Evolutionary conservation across 2,113 vertebrate genomes (phyloP).

Genomic region (Amphilophus citrinellus): DNA sequence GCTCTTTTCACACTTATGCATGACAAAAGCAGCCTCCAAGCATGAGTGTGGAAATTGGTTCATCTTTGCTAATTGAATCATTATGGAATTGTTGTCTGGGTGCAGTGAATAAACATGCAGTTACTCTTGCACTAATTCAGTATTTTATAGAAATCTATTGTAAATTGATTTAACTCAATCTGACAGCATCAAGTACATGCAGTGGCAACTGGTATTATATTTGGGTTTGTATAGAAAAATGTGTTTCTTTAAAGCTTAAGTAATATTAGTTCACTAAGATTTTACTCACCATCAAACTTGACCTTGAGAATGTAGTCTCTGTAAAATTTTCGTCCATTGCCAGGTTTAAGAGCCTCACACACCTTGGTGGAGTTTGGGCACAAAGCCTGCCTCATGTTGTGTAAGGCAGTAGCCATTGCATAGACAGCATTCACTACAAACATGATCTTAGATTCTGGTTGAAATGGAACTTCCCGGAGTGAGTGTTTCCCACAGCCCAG

Average conservation of each 20-base stretch:
- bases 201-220: conserved; percentile 1
- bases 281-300: conserved; percentile 93
- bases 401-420: conserved; percentile 93
- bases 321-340: conserved; percentile 94
- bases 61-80: conserved; percentile 55
- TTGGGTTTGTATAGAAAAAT: not conserved
- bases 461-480: conserved; percentile 86
- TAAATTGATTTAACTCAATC: conserved; percentile 30
- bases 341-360: conserved; percentile 91
- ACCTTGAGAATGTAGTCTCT: conserved; percentile 97
- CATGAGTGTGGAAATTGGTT: conserved; percentile 40
- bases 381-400: conserved; percentile 92
- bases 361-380: conserved; percentile 92
- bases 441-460: conserved; percentile 98
- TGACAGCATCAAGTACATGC: not conserved
- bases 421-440: conserved; percentile 97
- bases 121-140: conserved; percentile 23
- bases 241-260: not conserved
- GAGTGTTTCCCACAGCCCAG: conserved; percentile 88
- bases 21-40: conserved; percentile 36
- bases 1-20: conserved; percentile 18
- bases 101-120: conserved; percentile 34
- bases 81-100: conserved; percentile 38
- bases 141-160: conserved; percentile 32
- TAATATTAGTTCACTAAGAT: not conserved